Evolutionary conservation across 2,888 invertebrate species (phyloP).

Genomic region (Nebria brevicollis): DNA sequence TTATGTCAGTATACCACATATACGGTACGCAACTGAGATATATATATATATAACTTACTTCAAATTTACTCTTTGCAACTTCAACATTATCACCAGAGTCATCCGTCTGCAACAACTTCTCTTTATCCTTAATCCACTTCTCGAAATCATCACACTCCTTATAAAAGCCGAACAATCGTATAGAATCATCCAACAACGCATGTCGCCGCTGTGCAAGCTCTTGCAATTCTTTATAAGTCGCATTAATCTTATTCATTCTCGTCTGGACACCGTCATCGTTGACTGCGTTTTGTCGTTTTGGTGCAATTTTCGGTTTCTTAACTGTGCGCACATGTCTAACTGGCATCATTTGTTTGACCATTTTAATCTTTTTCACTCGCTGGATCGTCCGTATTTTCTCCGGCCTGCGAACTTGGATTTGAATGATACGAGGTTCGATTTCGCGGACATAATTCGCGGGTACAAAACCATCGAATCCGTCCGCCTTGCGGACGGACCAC

Average conservation of each 20-base stretch:
- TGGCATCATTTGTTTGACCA: slow-evolving; percentile 86
- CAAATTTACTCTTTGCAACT: slow-evolving; percentile 93
- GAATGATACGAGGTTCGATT: slow-evolving; percentile 86
- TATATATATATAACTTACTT: slow-evolving; percentile 64
- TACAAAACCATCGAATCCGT: slow-evolving; percentile 94
- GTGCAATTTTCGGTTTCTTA: slow-evolving; percentile 50
- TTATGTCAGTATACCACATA: too few species aligned
- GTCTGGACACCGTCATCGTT: slow-evolving; percentile 79
- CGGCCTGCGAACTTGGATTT: slow-evolving; percentile 85
- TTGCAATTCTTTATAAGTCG: slow-evolving; percentile 82
- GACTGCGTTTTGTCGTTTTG: slow-evolving; percentile 58
- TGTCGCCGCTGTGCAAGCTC: slow-evolving; percentile 83
- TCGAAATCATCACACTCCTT: slow-evolving; percentile 98
- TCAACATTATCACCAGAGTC: slow-evolving; percentile 91
- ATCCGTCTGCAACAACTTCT: slow-evolving; percentile 83
- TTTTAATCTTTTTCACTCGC: slow-evolving; percentile 89
- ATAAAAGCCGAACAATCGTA: slow-evolving; percentile 91
- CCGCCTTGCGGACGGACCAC: slow-evolving; percentile 92
- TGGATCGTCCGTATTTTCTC: slow-evolving; percentile 86
- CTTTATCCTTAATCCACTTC: slow-evolving; percentile 96
- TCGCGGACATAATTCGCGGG: slow-evolving; percentile 97
- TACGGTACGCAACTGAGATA: not conserved
- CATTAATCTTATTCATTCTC: slow-evolving; percentile 81
- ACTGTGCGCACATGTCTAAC: slow-evolving; percentile 72
- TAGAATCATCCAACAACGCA: slow-evolving; percentile 89